Conservation (phyloP, 2,888 invertebrate genomes). For the Aleiodes alternator region DNA sequence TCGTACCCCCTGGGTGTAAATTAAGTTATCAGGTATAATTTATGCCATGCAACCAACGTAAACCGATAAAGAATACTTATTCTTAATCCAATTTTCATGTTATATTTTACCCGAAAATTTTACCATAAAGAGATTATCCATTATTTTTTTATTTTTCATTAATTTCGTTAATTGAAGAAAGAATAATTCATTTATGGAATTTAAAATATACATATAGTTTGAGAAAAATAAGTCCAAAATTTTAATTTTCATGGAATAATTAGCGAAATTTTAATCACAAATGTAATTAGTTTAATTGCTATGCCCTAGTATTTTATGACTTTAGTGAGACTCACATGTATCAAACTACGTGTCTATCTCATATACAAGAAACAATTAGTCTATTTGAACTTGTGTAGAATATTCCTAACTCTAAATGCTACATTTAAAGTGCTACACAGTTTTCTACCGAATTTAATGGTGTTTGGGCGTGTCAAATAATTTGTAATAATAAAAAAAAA, state of each 20-base stretch:
- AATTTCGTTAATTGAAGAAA: not conserved
- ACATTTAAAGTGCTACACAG: no score
- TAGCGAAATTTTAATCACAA: conserved; percentile 33
- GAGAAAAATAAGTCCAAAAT: no score
- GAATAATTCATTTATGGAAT: no score
- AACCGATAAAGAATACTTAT: conserved; percentile 37
- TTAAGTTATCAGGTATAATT: conserved; percentile 54
- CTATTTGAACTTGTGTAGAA: no score
- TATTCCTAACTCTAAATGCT: no score
- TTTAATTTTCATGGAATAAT: conserved; percentile 38
- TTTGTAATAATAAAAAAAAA: no score
- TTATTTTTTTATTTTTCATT: not conserved
- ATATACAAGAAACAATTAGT: not conserved
- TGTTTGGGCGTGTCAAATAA: no score
- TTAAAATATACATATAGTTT: no score
- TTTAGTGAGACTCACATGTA: conserved; percentile 5
- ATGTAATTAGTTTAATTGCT: conserved; percentile 41
- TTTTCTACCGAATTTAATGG: no score
- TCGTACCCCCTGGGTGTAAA: conserved; percentile 53
- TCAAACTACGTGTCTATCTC: not conserved
- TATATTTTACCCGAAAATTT: not conserved
- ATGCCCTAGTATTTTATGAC: not conserved
- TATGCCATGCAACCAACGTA: conserved; percentile 45
- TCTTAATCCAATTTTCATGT: conserved; percentile 31
- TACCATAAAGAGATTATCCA: not conserved